phyloP scores from a whole-genome alignment of 2,797 vertebrate genomes.

The Neopelma chrysocephalum region DNA sequence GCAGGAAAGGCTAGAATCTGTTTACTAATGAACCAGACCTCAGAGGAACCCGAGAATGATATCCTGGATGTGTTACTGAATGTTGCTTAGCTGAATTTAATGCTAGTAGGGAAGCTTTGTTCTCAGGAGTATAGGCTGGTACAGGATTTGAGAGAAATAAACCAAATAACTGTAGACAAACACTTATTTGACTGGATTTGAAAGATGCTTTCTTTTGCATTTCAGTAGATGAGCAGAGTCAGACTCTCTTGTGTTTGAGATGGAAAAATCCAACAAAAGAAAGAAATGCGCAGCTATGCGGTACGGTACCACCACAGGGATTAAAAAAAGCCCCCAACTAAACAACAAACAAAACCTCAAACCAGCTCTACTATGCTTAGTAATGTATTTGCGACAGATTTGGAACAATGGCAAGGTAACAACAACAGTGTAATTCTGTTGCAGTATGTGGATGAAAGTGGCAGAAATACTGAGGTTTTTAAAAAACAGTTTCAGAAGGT shows the following conservation, averaged over 20 bases:
- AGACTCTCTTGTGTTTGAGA: background rate
- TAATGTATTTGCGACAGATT: background rate
- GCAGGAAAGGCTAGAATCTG: background rate
- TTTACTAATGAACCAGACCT: background rate
- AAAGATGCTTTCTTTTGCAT: background rate
- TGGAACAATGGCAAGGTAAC: background rate
- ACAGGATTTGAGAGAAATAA: background rate
- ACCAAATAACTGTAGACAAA: background rate
- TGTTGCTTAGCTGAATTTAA: background rate
- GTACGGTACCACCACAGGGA: no score
- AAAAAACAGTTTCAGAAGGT: background rate
- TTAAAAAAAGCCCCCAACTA: background rate
- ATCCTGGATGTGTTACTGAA: background rate
- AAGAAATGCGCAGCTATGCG: background rate
- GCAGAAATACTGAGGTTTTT: background rate
- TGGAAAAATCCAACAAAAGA: background rate
- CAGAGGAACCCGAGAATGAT: fast-evolving
- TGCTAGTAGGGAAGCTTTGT: background rate
- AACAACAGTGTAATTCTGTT: background rate
- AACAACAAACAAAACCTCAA: background rate
- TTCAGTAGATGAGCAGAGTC: background rate
- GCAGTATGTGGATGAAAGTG: background rate
- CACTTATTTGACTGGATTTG: background rate
- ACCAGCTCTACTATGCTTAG: background rate
- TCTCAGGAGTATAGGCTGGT: background rate